Evolutionary conservation across 2,113 vertebrate species (phyloP).

Genomic region (Myodes glareolus): DNA sequence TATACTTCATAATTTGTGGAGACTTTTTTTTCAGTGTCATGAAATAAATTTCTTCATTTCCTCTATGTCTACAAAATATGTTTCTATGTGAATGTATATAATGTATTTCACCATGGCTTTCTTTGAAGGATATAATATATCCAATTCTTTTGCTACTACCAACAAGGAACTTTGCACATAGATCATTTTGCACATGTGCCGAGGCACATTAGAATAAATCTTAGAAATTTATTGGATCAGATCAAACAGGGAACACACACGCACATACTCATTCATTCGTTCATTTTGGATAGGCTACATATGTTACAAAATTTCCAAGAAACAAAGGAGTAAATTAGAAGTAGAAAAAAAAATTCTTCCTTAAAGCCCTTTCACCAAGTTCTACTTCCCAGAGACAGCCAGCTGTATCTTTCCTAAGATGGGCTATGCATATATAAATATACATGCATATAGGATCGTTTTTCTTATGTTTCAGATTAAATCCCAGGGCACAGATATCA

Average conservation of each 20-base stretch:
- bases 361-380: background rate
- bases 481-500: background rate
- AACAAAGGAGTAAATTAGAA: background rate
- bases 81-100: background rate
- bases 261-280: background rate
- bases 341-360: background rate
- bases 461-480: background rate
- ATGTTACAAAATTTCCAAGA: slow-evolving; percentile 15
- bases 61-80: background rate
- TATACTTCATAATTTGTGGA: background rate
- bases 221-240: background rate
- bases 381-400: background rate
- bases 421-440: background rate
- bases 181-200: background rate
- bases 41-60: slow-evolving; percentile 5
- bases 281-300: background rate
- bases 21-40: background rate
- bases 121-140: background rate
- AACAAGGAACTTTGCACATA: background rate
- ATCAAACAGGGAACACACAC: background rate
- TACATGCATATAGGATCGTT: background rate
- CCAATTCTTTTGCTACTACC: background rate
- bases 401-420: background rate
- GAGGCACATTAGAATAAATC: slow-evolving; percentile 2
- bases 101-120: background rate